Base-by-base conservation (phyloP, 2,797 vertebrate genomes). In the Octomys mimax region DNA sequence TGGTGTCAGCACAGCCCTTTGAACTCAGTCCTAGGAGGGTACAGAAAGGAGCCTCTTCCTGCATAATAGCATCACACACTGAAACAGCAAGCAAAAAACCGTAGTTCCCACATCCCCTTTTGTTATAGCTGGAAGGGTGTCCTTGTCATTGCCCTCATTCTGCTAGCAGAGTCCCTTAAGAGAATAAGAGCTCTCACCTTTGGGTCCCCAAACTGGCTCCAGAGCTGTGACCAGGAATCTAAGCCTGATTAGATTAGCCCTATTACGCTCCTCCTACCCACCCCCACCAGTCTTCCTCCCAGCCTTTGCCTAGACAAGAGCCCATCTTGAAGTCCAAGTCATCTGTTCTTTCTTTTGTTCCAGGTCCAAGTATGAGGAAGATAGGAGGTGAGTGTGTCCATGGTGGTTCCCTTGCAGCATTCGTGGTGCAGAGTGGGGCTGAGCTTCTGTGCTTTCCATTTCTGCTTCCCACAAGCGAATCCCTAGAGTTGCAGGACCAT, bases 331-430 rank as follows among this genome's bases (percentile, higher is more conserved):
- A 6, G 28, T 66, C 87, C 87, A 52, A 78, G 64, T 91, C 89
- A 94, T 75, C 79, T 80, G 6, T 83, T 81, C 87, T 97, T 85
- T 94, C 77, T 88, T 66, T 96, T 84, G 11, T 96, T 98, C 21
- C 98, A 99, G 99, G 89, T 99, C 99, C 42, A 99, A 99, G 96
- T 99, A 99, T 1, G 99, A 99, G 97, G 99, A 99, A 94, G 99
- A 99, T 90, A 98, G 99, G 97, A 99, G 99, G 99, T 99, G 98
- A 98, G 98, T 96, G 82, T 87, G 71, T 33, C 52, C 24, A 0
- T 31, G 21, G n/a, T 79, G 39, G 39, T 81, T 49, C 36, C 57
- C 70, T 61, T 82, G 36, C 57, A 71, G 3, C 59, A 13, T 91
- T 84, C 49, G 22, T 52, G 86, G 54, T 87, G 57, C 36, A 84